phyloP scores from a whole-genome alignment of 2,113 vertebrate genomes.

The Eulemur rufifrons region DNA sequence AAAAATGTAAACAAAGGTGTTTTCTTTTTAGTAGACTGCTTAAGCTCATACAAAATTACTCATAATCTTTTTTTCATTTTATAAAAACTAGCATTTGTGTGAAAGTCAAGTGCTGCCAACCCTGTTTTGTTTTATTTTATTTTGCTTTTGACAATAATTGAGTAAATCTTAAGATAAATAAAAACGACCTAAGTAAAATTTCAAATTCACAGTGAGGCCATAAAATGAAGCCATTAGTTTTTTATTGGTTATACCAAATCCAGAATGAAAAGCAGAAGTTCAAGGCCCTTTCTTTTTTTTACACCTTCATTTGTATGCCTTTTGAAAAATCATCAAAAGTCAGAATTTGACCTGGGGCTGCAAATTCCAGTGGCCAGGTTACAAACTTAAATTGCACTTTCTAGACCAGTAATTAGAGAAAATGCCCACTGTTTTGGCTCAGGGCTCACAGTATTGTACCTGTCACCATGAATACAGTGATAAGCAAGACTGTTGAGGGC shows the following conservation, averaged over 20 bases:
- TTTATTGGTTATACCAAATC: not conserved
- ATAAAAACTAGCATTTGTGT: conserved; percentile 50
- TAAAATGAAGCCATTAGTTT: not conserved
- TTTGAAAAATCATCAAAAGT: not conserved
- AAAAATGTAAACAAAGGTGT: not conserved
- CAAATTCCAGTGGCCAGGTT: not conserved
- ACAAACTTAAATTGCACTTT: no score
- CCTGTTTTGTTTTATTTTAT: not conserved
- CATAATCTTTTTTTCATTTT: conserved; percentile 33
- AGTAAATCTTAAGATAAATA: not conserved
- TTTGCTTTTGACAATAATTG: not conserved
- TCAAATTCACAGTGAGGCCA: not conserved
- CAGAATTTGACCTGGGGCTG: not conserved
- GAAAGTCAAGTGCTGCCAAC: conserved; percentile 46
- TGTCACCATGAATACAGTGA: not conserved
- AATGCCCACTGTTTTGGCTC: not conserved
- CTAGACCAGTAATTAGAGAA: not conserved
- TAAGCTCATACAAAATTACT: conserved; percentile 29
- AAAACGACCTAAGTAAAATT: not conserved
- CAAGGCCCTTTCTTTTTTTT: not conserved
- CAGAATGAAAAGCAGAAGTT: not conserved
- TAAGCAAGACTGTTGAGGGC: not conserved
- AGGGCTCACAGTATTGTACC: not conserved
- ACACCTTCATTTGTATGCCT: not conserved
- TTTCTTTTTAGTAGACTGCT: not conserved